Base-by-base conservation (phyloP, 2,797 vertebrate species). In the Synaphobranchus kaupii region DNA sequence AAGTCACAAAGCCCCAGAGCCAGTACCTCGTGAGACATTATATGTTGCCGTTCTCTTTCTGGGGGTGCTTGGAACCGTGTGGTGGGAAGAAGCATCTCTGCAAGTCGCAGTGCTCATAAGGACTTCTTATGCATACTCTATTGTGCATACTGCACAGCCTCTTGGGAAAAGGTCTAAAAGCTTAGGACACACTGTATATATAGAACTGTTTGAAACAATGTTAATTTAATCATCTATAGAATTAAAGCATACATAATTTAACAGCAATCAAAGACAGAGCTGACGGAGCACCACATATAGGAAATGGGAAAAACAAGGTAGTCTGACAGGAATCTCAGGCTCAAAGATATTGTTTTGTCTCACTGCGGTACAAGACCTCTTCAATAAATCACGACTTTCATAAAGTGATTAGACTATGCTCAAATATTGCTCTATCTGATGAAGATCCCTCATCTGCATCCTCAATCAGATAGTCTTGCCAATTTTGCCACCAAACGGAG, bases 31-130 rank as follows among this genome's bases (percentile, higher is more conserved):
- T 44, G 28, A 52, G 47, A 48, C 44, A 9, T 52, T 48, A 76
- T 82, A 13, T 52, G 47, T 22, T n/a, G 78, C 78, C 48, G 80
- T 82, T 82, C 22, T 48, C 50, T 82, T 50, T 48, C 78, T 81
- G 17, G 22, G 22, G 47, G n/a, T 52, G 1, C 80, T 50, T n/a
- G 20, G 20, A 66, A 22, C 25, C 60, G 20, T 66, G 60, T 28
- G 68, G 28, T 22, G 28, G 68, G 28, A 12, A 34, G 28, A 28
- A 71, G 28, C 68, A 71, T 71, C 68, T 13, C 68, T 34, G n/a
- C 12, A 34, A 3, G 68, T 12, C 10, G 0, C 28, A 71, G 68
- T 31, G n/a, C 68, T 31, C 68, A 71, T 13, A 71, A 31, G 68
- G 68, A 31, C 68, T 3, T 15, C 28, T 28, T 31, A 10, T 1